phyloP scores from a whole-genome alignment of 2,797 vertebrate genomes.

The Acanthornis magna region DNA sequence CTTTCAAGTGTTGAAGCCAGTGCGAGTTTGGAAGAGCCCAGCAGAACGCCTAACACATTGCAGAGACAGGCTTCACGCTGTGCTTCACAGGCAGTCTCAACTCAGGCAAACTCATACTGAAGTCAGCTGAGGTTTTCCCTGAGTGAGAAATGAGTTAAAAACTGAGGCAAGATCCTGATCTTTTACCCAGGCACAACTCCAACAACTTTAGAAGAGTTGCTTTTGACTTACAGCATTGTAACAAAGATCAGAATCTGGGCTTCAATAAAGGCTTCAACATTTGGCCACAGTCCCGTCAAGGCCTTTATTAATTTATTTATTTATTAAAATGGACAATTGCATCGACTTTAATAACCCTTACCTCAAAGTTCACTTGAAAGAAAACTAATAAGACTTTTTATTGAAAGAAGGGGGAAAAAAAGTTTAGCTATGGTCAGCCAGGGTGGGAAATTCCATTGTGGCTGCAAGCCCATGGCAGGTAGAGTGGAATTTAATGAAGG shows the following conservation, averaged over 20 bases:
- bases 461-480: conserved; percentile 84
- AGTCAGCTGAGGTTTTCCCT: conserved; percentile 28
- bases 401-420: conserved; percentile 65
- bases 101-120: neutral
- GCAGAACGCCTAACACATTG: neutral
- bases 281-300: conserved; percentile 16
- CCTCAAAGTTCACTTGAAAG: conserved; percentile 74
- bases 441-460: conserved; percentile 86
- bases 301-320: conserved; percentile 46
- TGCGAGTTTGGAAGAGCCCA: neutral
- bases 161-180: conserved; percentile 21
- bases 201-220: conserved; percentile 34
- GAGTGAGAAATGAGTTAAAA: conserved; percentile 53
- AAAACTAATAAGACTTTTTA: conserved; percentile 70
- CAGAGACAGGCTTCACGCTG: conserved; percentile 6
- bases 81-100: neutral
- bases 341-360: conserved; percentile 71
- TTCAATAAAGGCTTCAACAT: neutral
- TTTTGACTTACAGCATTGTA: conserved; percentile 45
- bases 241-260: conserved; percentile 43
- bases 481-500: conserved; percentile 86
- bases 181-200: conserved; percentile 56
- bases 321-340: conserved; percentile 52
- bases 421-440: conserved; percentile 77
- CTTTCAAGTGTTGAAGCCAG: neutral